Evolutionary conservation across 1,140 invertebrate species (phyloP), one percentile per base, ranked within the genome.

Genomic region (Oreohelix idahoensis): DNA sequence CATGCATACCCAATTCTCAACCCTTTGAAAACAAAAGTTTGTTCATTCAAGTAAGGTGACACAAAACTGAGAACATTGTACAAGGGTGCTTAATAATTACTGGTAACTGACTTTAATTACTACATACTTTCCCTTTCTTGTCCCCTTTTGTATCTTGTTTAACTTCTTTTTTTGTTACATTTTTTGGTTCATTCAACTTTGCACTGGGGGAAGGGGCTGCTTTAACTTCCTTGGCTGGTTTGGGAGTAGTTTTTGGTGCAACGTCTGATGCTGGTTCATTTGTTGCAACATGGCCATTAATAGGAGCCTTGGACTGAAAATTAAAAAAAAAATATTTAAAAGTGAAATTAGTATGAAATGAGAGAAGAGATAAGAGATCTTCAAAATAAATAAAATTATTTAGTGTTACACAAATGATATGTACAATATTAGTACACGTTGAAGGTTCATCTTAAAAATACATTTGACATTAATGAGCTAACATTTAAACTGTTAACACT

Each of bases 221-320:
- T 84, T 88, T 88, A 32, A 42, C 70, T n/a, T 35, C 36, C 80
- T 85, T 84, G 32, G 79, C 36, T 15, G 79, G 45, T 45, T 77
- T 76, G n/a, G 36, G 35, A 20, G 49, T 42, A 20, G 84, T 36
- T 39, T 81, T 87, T 49, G 81, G 79, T 15, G 73, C 69, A n/a
- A 79, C 76, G 20, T 85, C 77, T 69, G 82, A 79, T 17, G 76
- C 71, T 23, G 84, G 53, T 66, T 73, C 84, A 36, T 58, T 83
- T 42, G 63, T 71, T 13, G 29, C 29, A 29, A 88, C 83, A 39
- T 89, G 87, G 0, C 87, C 88, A 87, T 87, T 88, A 29, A 71
- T 84, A 39, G 78, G 82, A 53, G 77, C n/a, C 69, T 86, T 86
- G 17, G 42, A 32, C 81, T 85, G 84, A 70, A 69, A 45, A 45